A percentile compares a stretch with the other conserved stretches of the same genome.
These are phyloP conservation scores for Oedothorax gibbosus DNA, from an alignment of 1,140 invertebrate species.

Conservation along the genomic window DNA sequence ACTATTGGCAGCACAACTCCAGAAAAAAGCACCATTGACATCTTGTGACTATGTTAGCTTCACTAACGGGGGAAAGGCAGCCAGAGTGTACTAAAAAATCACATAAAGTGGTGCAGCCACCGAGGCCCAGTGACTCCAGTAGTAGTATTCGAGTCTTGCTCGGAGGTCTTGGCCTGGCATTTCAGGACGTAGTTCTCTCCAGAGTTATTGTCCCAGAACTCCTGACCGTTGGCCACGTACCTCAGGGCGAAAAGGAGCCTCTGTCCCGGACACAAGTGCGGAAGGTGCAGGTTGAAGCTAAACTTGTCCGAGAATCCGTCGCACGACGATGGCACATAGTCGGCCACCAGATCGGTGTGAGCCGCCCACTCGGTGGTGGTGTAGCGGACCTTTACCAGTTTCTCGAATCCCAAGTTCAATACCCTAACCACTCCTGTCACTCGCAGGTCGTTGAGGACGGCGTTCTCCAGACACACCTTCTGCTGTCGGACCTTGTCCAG, in stretches of 20 bases:
- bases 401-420: constrained; percentile 90
- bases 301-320: constrained; percentile 89
- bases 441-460: constrained; percentile 77
- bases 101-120: constrained; percentile 58
- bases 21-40: constrained; percentile 51
- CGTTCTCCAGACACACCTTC: constrained; percentile 87
- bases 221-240: constrained; percentile 83
- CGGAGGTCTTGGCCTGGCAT: constrained; percentile 68
- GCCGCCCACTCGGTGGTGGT: constrained; percentile 87
- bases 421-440: constrained; percentile 89
- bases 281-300: constrained; percentile 80
- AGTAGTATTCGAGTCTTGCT: neutral
- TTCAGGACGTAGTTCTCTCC: constrained; percentile 88
- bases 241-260: constrained; percentile 84
- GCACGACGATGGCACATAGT: constrained; percentile 87
- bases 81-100: constrained; percentile 9
- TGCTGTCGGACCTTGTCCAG: constrained; percentile 79
- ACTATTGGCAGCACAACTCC: constrained; percentile 42
- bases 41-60: constrained; percentile 25
- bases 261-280: constrained; percentile 71
- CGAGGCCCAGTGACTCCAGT: constrained; percentile 31
- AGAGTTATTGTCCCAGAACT: constrained; percentile 92
- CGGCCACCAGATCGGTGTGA: constrained; percentile 80
- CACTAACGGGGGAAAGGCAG: constrained; percentile 28
- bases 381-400: constrained; percentile 88